Conservation (phyloP, 1,140 invertebrate genomes). For the Melipona quadrifasciata region DNA sequence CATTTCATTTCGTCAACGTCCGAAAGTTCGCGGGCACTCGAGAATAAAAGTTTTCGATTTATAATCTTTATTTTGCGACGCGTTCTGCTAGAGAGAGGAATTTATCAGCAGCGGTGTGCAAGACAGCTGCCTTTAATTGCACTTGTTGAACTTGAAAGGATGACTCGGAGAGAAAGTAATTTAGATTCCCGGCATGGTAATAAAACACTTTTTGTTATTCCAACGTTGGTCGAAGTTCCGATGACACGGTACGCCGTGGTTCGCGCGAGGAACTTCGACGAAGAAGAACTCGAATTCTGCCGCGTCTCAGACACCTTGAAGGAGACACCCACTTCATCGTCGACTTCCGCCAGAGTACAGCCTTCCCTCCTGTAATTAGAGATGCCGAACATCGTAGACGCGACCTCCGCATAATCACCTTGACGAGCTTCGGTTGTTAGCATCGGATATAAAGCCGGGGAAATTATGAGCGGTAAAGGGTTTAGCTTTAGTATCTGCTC, state of each 20-base stretch:
- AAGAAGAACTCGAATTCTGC: conserved; percentile 49
- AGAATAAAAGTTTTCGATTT: too few relatives aligned
- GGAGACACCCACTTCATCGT: conserved; percentile 30
- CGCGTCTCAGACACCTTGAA: conserved; percentile 45
- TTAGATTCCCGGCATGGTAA: neutral
- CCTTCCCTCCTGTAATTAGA: conserved; percentile 49
- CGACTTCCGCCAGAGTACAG: conserved; percentile 12
- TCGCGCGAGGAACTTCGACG: conserved; percentile 40
- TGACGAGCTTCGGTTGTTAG: neutral
- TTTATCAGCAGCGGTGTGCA: neutral
- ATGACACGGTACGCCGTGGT: conserved; percentile 32
- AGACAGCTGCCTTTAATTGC: neutral
- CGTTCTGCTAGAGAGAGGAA: too few relatives aligned
- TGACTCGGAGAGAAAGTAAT: neutral
- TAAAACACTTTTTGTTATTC: conserved; percentile 25
- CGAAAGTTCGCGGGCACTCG: too few relatives aligned
- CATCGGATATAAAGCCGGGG: too few relatives aligned
- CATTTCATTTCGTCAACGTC: too few relatives aligned
- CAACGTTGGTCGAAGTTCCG: conserved; percentile 23
- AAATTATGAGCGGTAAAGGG: too few relatives aligned
- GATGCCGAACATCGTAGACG: conserved; percentile 40
- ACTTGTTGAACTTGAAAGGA: neutral
- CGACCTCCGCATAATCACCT: conserved; percentile 38
- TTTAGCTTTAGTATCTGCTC: too few relatives aligned
- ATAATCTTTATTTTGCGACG: too few relatives aligned